A percentile compares a stretch with the other conserved stretches of the same genome.
These are phyloP conservation scores for Epicauta chinensis DNA, from an alignment of 1,140 invertebrate species.

Conservation along the genomic window DNA sequence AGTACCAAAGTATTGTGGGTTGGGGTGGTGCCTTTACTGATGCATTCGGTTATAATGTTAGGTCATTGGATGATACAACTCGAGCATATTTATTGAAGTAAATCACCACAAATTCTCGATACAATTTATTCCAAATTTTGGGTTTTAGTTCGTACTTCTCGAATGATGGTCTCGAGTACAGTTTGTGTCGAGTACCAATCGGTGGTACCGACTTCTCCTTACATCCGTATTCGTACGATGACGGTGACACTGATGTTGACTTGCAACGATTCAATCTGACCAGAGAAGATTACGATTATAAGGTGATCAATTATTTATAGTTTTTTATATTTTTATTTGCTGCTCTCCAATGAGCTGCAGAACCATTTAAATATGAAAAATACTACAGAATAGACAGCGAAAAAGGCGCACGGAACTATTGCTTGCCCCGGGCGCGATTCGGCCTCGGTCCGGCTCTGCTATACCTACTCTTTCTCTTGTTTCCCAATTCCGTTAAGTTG, in stretches of 20 bases:
- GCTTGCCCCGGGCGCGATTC: too few species aligned
- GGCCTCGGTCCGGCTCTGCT: too few species aligned
- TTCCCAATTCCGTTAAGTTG: too few species aligned
- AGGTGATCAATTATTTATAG: slow-evolving; percentile 15
- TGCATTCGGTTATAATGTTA: slow-evolving; percentile 70
- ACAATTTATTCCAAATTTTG: slow-evolving; percentile 37
- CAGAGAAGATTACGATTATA: slow-evolving; percentile 42
- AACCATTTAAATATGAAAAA: too few species aligned
- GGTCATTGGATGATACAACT: slow-evolving; percentile 46
- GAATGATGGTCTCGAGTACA: slow-evolving; percentile 63
- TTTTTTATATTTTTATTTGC: neutral
- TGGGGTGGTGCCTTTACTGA: slow-evolving; percentile 89
- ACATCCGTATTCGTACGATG: slow-evolving; percentile 62
- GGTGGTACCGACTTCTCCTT: slow-evolving; percentile 75
- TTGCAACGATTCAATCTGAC: slow-evolving; percentile 40
- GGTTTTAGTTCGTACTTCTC: slow-evolving; percentile 54
- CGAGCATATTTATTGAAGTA: slow-evolving; percentile 48
- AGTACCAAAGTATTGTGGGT: slow-evolving; percentile 59
- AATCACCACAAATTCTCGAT: neutral
- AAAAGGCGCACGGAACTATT: too few species aligned
- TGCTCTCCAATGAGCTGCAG: too few species aligned
- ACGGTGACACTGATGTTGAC: slow-evolving; percentile 38
- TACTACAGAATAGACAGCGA: too few species aligned
- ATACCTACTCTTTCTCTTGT: too few species aligned
- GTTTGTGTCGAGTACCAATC: slow-evolving; percentile 69